Evolutionary conservation across 1,140 invertebrate species (phyloP).

Genomic region (Microvelia longipes): DNA sequence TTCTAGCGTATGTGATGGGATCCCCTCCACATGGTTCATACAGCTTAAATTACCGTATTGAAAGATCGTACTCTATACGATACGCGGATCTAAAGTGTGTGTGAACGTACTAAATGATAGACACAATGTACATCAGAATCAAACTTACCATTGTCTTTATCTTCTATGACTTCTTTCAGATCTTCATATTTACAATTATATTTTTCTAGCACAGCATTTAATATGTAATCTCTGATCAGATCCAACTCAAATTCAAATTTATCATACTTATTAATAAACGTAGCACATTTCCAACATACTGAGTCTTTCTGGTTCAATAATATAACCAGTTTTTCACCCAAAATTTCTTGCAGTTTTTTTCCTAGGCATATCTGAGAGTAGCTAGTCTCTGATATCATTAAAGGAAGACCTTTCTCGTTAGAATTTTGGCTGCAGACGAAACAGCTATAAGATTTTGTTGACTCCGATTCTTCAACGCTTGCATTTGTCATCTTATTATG

Average conservation of each 20-base stretch:
- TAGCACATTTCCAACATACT: conserved; percentile 14
- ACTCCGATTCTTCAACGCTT: not conserved
- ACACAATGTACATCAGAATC: no score
- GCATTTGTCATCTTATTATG: not conserved
- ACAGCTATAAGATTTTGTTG: conserved; percentile 5
- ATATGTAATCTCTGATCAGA: conserved; percentile 10
- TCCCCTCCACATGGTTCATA: no score
- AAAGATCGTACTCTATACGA: no score
- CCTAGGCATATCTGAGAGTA: conserved; percentile 12
- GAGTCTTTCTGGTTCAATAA: conserved; percentile 8
- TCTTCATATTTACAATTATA: conserved; percentile 12
- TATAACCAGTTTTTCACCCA: conserved; percentile 10
- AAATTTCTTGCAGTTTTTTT: conserved; percentile 14
- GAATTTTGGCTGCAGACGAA: conserved; percentile 10
- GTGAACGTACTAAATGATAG: no score
- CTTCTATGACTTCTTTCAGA: not conserved
- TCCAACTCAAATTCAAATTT: conserved; percentile 14
- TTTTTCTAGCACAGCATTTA: conserved; percentile 6
- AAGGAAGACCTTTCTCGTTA: conserved; percentile 11
- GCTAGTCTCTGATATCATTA: conserved; percentile 9
- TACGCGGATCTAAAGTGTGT: no score
- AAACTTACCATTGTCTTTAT: no score
- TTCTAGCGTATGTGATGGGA: no score
- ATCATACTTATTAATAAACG: conserved; percentile 13
- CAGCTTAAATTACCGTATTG: no score